phyloP scores from a whole-genome alignment of 2,113 vertebrate genomes.

The Anas platyrhynchos region DNA sequence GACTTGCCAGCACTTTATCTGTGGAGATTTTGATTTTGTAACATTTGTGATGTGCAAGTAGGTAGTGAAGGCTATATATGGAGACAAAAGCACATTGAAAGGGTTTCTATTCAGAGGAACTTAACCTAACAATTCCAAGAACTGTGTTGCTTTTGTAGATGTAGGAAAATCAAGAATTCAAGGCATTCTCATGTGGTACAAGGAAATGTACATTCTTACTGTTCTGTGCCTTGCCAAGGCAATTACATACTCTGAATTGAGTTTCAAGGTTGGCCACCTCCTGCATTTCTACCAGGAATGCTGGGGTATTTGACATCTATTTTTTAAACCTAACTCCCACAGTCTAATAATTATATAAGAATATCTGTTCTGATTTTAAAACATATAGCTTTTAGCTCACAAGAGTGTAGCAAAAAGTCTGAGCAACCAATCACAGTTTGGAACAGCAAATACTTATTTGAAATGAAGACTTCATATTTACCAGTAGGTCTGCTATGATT shows the following conservation, averaged over 20 bases:
- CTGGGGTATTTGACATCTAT: background rate
- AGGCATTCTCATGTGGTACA: conserved; percentile 4
- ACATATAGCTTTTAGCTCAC: background rate
- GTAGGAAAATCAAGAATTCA: conserved; percentile 23
- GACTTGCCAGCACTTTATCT: background rate
- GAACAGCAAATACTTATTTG: background rate
- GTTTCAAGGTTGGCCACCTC: conserved; percentile 50
- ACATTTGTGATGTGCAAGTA: background rate
- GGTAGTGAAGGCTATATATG: background rate
- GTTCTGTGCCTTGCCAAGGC: conserved; percentile 36
- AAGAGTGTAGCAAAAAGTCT: background rate
- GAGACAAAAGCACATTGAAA: conserved; percentile 38
- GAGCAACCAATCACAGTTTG: conserved; percentile 27
- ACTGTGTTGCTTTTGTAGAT: background rate
- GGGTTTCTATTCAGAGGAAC: background rate
- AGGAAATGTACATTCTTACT: conserved; percentile 10
- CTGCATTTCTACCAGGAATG: background rate
- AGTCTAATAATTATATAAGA: conserved; percentile 20
- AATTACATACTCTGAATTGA: conserved; percentile 50
- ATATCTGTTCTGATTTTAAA: conserved; percentile 20
- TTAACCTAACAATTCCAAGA: conserved; percentile 14
- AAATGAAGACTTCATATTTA: background rate
- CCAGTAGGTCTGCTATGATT: background rate
- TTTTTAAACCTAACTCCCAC: background rate
- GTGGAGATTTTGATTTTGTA: conserved; percentile 34